Percentiles rank a stretch among this genome's conserved stretches.
Conservation (phyloP, 2,888 invertebrate species). For the Andrena haemorrhoa region DNA sequence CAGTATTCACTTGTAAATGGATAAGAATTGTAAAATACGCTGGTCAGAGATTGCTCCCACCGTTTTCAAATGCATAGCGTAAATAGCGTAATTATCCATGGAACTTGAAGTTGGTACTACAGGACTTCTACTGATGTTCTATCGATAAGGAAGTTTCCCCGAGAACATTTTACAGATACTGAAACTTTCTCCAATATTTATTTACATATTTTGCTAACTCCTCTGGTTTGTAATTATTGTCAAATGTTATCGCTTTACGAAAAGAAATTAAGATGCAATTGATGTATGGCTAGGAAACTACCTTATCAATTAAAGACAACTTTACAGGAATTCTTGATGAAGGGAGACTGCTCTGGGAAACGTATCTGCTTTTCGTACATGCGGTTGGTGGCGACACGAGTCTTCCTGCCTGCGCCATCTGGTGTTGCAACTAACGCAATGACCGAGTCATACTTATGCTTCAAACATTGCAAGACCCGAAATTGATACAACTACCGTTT, state of each 20-base stretch:
- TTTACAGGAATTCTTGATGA: background rate
- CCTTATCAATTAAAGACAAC: slow-evolving; percentile 44
- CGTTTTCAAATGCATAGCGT: background rate
- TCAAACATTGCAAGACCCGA: slow-evolving; percentile 6
- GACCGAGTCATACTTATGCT: slow-evolving; percentile 3
- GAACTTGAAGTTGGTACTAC: background rate
- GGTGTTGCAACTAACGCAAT: background rate
- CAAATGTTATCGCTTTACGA: background rate
- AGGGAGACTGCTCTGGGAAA: background rate
- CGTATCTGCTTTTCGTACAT: background rate
- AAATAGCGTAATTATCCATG: background rate
- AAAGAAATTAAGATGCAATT: background rate
- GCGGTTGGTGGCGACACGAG: slow-evolving; percentile 49
- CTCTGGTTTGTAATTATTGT: too few species aligned
- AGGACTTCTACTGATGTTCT: background rate
- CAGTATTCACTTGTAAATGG: background rate
- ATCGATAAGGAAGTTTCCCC: slow-evolving; percentile 30
- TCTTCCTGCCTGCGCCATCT: slow-evolving; percentile 34
- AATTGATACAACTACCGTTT: background rate
- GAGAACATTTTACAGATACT: background rate
- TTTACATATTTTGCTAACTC: too few species aligned
- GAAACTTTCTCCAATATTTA: background rate
- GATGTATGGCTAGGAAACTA: slow-evolving; percentile 31
- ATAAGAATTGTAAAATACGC: background rate
- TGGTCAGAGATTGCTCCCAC: background rate